Evolutionary conservation across 2,113 vertebrate species (phyloP).

Genomic region (Mormoops blainvillei): DNA sequence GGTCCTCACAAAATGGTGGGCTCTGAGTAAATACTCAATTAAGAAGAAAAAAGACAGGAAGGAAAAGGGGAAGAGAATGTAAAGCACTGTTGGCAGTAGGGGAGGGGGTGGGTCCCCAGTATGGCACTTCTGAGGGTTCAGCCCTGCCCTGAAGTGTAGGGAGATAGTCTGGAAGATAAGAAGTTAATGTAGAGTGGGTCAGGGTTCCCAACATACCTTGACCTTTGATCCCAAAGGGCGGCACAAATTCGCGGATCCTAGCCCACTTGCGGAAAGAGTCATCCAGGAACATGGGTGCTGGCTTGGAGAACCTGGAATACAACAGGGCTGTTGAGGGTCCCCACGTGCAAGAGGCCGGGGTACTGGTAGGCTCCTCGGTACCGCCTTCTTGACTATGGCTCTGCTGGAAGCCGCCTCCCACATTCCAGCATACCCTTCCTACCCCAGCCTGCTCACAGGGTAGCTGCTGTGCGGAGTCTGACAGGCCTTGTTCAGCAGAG

Average conservation of each 20-base stretch:
- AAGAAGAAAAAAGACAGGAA: neutral
- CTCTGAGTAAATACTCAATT: neutral
- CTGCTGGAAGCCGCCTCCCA: neutral
- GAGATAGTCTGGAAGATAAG: neutral
- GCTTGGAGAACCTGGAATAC: constrained; percentile 85
- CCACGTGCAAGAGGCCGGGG: neutral
- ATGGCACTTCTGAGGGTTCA: neutral
- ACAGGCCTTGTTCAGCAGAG: neutral
- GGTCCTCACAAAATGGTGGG: neutral
- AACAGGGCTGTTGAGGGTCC: constrained; percentile 43
- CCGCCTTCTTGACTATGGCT: neutral
- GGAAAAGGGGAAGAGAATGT: neutral
- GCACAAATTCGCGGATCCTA: constrained; percentile 86
- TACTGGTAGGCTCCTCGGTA: neutral
- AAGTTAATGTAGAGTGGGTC: neutral
- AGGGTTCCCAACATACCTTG: constrained; percentile 81
- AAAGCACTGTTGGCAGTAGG: neutral
- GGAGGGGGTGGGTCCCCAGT: neutral
- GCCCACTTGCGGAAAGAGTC: constrained; percentile 87
- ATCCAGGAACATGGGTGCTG: constrained; percentile 88
- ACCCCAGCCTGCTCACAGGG: neutral
- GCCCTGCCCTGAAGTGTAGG: neutral
- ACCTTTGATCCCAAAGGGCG: constrained; percentile 89
- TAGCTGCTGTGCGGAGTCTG: neutral
- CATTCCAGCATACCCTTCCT: neutral